A percentile compares a stretch with the other conserved stretches of the same genome.
Conservation (phyloP, 2,888 invertebrate species). For the Opisthograptis luteolata region DNA sequence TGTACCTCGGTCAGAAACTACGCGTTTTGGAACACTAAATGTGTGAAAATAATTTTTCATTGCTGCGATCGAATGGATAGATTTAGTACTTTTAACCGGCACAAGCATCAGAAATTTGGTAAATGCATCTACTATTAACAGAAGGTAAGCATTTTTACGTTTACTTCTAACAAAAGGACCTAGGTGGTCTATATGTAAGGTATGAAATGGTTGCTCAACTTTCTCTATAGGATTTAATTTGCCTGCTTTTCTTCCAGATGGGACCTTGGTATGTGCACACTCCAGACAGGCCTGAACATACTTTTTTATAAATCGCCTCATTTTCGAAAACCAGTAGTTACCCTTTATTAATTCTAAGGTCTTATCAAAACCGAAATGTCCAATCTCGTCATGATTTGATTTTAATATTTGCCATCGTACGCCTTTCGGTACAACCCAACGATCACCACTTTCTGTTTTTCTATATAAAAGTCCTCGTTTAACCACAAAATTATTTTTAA, state of each 20-base stretch:
- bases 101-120: slow-evolving; percentile 4
- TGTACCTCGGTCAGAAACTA: slow-evolving; percentile 7
- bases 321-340: too few species aligned
- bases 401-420: too few species aligned
- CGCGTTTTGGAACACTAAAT: not conserved
- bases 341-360: too few species aligned
- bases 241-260: slow-evolving; percentile 1
- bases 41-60: slow-evolving; percentile 3
- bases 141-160: slow-evolving; percentile 4
- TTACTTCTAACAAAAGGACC: slow-evolving; percentile 22
- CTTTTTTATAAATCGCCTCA: too few species aligned
- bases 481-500: too few species aligned
- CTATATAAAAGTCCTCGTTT: too few species aligned
- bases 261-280: not conserved
- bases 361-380: slow-evolving; percentile 11
- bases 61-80: not conserved
- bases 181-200: slow-evolving; percentile 7
- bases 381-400: slow-evolving; percentile 14
- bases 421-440: too few species aligned
- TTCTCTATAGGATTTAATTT: slow-evolving; percentile 7
- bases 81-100: not conserved
- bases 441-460: too few species aligned
- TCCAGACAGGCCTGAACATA: too few species aligned
- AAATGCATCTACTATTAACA: slow-evolving; percentile 15
- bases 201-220: slow-evolving; percentile 4